A percentile compares a stretch with the other conserved stretches of the same genome.
Conservation (phyloP, 2,797 vertebrate genomes). For the Falco naumanni region DNA sequence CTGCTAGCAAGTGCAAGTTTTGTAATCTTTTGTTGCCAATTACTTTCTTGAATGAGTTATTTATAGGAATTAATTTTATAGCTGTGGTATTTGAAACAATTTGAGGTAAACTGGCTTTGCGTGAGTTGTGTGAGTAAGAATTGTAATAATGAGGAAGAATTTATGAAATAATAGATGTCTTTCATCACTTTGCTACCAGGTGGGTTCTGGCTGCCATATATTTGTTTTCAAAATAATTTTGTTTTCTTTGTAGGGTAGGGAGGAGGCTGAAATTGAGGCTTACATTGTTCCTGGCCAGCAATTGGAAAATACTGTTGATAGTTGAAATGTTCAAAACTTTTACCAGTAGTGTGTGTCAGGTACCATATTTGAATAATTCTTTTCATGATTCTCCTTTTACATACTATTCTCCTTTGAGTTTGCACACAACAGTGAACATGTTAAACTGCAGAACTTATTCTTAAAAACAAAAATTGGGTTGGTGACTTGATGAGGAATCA, state of each 20-base stretch:
- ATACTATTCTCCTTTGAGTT: not conserved
- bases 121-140: not conserved
- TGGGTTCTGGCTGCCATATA: not conserved
- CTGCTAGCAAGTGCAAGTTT: not conserved
- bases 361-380: not conserved
- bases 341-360: not conserved
- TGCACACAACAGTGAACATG: not conserved
- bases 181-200: not conserved
- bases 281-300: not conserved
- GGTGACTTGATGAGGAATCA: not conserved
- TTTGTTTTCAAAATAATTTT: not conserved
- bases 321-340: not conserved
- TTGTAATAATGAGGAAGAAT: not conserved
- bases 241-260: not conserved
- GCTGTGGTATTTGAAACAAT: not conserved
- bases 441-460: not conserved
- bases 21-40: not conserved
- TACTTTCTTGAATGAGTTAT: not conserved
- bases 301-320: not conserved
- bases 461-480: not conserved
- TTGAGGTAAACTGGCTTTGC: not conserved
- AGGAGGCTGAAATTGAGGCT: not conserved
- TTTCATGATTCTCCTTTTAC: not conserved
- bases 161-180: not conserved
- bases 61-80: not conserved